A percentile compares a stretch with the other conserved stretches of the same genome.
phyloP scores from a whole-genome alignment of 2,113 vertebrate genomes.

The Dromiciops gliroides region DNA sequence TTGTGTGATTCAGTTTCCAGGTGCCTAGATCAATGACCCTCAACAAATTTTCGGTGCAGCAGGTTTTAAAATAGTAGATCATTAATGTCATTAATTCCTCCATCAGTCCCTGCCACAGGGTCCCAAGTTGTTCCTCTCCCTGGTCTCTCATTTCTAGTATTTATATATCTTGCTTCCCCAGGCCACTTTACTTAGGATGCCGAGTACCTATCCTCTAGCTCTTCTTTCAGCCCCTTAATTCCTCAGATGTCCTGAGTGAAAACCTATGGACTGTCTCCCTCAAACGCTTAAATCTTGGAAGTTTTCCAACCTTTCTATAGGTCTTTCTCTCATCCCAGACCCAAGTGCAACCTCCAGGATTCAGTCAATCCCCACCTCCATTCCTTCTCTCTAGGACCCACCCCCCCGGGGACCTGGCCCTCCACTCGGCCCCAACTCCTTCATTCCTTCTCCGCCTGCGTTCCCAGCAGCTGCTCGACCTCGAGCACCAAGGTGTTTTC shows the following conservation, averaged over 20 bases:
- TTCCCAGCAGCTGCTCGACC: neutral
- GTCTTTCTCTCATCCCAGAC: neutral
- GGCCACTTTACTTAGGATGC: too few relatives aligned
- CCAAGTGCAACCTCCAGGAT: neutral
- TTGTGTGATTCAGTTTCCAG: too few relatives aligned
- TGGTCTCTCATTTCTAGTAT: too few relatives aligned
- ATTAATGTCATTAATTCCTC: too few relatives aligned
- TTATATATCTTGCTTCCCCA: too few relatives aligned
- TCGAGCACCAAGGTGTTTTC: neutral
- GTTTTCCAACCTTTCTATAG: neutral
- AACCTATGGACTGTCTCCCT: neutral
- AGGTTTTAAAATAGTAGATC: too few relatives aligned
- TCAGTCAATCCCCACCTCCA: neutral
- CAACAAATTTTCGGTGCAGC: too few relatives aligned
- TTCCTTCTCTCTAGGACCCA: neutral
- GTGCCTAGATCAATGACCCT: too few relatives aligned
- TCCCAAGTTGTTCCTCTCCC: too few relatives aligned
- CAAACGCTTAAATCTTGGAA: neutral
- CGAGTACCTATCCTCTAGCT: neutral
- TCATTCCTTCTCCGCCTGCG: neutral
- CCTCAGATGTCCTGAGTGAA: neutral
- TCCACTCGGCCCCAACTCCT: neutral
- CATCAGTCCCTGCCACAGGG: too few relatives aligned
- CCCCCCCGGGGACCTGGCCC: too few relatives aligned
- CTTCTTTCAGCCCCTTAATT: neutral